Percentiles rank a stretch among this genome's conserved stretches.
phyloP scores from a whole-genome alignment of 2,888 invertebrate genomes.

The Biston betularia region DNA sequence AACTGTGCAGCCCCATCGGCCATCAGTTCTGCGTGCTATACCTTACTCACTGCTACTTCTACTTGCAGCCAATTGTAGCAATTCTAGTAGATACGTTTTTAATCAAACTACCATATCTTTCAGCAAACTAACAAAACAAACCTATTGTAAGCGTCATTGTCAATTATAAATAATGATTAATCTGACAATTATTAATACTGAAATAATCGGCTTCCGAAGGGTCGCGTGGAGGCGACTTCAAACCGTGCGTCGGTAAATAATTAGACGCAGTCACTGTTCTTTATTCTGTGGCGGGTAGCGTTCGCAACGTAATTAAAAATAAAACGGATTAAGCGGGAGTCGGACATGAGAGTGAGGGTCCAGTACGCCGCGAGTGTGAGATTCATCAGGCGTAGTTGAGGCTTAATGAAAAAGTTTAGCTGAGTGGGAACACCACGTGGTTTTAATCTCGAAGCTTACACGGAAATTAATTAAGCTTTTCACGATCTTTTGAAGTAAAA shows the following conservation, averaged over 20 bases:
- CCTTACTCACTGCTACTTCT: too few species aligned
- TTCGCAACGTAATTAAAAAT: conserved; percentile 46
- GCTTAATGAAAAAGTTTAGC: conserved; percentile 21
- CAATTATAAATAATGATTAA: conserved; percentile 43
- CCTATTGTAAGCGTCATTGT: conserved; percentile 41
- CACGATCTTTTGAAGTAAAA: neutral
- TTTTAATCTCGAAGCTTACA: conserved; percentile 8
- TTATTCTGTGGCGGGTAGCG: conserved; percentile 41
- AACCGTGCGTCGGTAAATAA: conserved; percentile 58
- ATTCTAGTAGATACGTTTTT: too few species aligned
- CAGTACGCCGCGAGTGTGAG: conserved; percentile 22
- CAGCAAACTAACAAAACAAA: conserved; percentile 16
- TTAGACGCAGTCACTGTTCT: conserved; percentile 45
- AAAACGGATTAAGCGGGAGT: conserved; percentile 33
- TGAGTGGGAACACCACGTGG: neutral
- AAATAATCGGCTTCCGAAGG: conserved; percentile 56
- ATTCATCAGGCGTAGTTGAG: conserved; percentile 2
- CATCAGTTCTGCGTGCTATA: too few species aligned
- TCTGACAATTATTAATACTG: conserved; percentile 58
- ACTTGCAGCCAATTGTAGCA: too few species aligned
- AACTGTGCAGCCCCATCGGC: too few species aligned
- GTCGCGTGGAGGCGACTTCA: conserved; percentile 48
- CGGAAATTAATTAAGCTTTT: conserved; percentile 6
- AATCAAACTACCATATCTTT: too few species aligned
- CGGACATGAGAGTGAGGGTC: conserved; percentile 28